phyloP scores from a whole-genome alignment of 2,797 vertebrate genomes.

The Acrossocheilus fasciatus region DNA sequence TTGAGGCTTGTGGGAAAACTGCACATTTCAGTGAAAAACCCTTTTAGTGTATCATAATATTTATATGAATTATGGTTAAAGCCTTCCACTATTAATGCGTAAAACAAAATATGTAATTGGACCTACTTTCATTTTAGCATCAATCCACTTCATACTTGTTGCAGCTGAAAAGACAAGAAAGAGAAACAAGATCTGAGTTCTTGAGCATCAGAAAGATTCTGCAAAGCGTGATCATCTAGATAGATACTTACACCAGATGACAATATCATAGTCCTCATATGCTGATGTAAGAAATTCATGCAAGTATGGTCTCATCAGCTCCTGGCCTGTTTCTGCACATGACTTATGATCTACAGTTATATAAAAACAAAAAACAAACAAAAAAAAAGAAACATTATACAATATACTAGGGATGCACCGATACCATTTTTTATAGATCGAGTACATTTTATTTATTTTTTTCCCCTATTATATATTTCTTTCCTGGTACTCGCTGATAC shows the following conservation, averaged over 20 bases:
- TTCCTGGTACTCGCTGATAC: too few relatives aligned
- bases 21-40: neutral
- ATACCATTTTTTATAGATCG: too few relatives aligned
- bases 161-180: slow-evolving; percentile 84
- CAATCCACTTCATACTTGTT: slow-evolving; percentile 99
- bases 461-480: too few relatives aligned
- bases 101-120: neutral
- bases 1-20: neutral
- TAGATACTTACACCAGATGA: slow-evolving; percentile 96
- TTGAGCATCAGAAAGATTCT: neutral
- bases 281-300: slow-evolving; percentile 98
- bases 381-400: neutral
- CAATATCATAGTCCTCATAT: slow-evolving; percentile 98
- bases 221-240: neutral
- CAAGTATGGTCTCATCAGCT: slow-evolving; percentile 97
- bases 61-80: neutral
- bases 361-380: neutral
- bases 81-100: neutral
- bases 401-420: too few relatives aligned
- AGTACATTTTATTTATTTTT: too few relatives aligned
- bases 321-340: slow-evolving; percentile 96
- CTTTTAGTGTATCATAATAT: neutral
- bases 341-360: slow-evolving; percentile 92
- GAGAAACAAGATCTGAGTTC: neutral
- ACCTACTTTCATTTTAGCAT: slow-evolving; percentile 99